These are phyloP conservation scores for Atherinosoma microstoma DNA, from an alignment of 2,797 vertebrate species.

Conservation along the genomic window DNA sequence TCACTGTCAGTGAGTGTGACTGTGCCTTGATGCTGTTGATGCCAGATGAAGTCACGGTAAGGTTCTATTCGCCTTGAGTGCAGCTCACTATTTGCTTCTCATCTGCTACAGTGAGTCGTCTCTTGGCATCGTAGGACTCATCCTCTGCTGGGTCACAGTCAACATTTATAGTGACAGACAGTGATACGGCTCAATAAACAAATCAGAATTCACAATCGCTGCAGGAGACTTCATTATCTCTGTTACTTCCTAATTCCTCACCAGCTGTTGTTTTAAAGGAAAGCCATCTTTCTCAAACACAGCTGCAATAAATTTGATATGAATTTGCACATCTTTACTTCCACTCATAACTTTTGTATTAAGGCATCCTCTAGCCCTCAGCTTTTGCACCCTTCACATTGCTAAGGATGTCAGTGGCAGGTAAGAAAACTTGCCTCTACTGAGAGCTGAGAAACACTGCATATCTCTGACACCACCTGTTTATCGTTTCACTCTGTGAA, in stretches of 20 bases:
- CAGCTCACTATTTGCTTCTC: slow-evolving; percentile 36
- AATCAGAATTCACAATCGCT: slow-evolving; percentile 60
- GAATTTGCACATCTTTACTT: slow-evolving; percentile 44
- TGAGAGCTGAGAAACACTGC: slow-evolving; percentile 40
- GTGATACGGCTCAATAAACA: slow-evolving; percentile 69
- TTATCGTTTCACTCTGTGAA: slow-evolving; percentile 56
- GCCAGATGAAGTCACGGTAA: slow-evolving; percentile 13
- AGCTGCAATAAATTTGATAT: slow-evolving; percentile 55
- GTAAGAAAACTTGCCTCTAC: slow-evolving; percentile 28
- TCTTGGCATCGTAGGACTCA: slow-evolving; percentile 28
- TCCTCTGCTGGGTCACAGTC: slow-evolving; percentile 37
- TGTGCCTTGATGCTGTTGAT: neutral
- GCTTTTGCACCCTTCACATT: slow-evolving; percentile 37
- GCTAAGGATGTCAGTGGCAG: slow-evolving; percentile 30
- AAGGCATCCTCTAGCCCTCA: slow-evolving; percentile 16
- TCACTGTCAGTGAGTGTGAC: slow-evolving; percentile 2
- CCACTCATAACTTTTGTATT: slow-evolving; percentile 39
- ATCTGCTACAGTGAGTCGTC: slow-evolving; percentile 41
- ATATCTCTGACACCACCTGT: slow-evolving; percentile 71
- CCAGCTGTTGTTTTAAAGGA: slow-evolving; percentile 69
- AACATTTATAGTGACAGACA: slow-evolving; percentile 62
- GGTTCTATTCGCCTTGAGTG: slow-evolving; percentile 28
- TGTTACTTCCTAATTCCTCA: slow-evolving; percentile 68
- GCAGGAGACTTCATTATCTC: slow-evolving; percentile 68
- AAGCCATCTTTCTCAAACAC: slow-evolving; percentile 68